Percentiles rank a stretch among this genome's conserved stretches.
phyloP scores from a whole-genome alignment of 2,888 invertebrate species.

The Nemoura dubitans region DNA sequence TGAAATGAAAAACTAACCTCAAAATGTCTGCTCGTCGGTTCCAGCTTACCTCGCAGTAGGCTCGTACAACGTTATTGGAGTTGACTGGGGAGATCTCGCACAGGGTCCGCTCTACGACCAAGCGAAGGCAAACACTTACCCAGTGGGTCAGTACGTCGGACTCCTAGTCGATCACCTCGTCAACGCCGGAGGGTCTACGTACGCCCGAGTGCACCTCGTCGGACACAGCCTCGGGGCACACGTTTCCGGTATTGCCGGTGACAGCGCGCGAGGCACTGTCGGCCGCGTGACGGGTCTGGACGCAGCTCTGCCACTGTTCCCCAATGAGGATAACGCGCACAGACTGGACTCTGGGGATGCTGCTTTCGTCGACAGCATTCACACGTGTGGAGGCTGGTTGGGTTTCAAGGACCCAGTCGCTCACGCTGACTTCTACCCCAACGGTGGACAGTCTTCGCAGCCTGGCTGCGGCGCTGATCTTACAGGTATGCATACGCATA shows the following conservation, averaged over 20 bases:
- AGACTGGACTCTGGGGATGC: slow-evolving; percentile 73
- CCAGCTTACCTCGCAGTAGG: slow-evolving; percentile 39
- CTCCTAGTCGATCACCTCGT: slow-evolving; percentile 56
- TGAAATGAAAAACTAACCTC: neutral
- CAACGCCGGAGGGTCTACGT: slow-evolving; percentile 53
- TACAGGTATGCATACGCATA: neutral
- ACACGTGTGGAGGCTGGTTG: slow-evolving; percentile 73
- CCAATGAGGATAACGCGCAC: slow-evolving; percentile 60
- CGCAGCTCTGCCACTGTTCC: slow-evolving; percentile 74
- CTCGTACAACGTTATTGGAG: slow-evolving; percentile 35
- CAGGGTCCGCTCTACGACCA: slow-evolving; percentile 53
- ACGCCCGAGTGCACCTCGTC: slow-evolving; percentile 56
- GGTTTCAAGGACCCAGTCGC: slow-evolving; percentile 69
- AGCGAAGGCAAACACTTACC: slow-evolving; percentile 48
- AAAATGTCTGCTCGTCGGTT: neutral
- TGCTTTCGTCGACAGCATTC: slow-evolving; percentile 77
- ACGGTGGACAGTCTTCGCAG: slow-evolving; percentile 72
- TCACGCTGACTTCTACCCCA: slow-evolving; percentile 79
- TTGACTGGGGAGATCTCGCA: slow-evolving; percentile 61
- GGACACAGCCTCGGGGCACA: slow-evolving; percentile 61
- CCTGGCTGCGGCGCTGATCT: slow-evolving; percentile 58
- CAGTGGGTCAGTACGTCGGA: slow-evolving; percentile 57
- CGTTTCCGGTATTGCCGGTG: slow-evolving; percentile 57
- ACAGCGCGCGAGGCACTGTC: slow-evolving; percentile 55
- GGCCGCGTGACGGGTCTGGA: slow-evolving; percentile 66